Evolutionary conservation across 35 echinoderm and acorn worm species (phyloP).

Genomic region (Patiria miniata): DNA sequence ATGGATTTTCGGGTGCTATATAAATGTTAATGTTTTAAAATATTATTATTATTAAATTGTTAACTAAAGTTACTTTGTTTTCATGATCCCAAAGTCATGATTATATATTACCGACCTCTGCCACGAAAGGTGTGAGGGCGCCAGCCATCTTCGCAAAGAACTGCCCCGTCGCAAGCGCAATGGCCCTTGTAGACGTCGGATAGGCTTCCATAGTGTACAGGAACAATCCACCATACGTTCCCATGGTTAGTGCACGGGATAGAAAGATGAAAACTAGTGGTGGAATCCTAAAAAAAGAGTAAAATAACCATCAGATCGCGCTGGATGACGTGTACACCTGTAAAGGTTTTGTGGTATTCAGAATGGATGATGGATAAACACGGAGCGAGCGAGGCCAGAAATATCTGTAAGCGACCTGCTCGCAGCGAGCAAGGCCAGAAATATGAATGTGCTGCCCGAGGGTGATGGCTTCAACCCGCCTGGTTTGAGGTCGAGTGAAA

Average conservation of each 20-base stretch:
- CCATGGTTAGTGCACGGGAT: constrained; percentile 61
- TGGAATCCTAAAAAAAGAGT: constrained; percentile 44
- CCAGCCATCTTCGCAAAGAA: constrained; percentile 82
- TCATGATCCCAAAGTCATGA: neutral
- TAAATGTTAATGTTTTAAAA: no score
- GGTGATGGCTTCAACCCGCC: no score
- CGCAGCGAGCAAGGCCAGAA: no score
- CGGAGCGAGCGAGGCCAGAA: no score
- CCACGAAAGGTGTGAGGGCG: constrained; percentile 71
- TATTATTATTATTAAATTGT: neutral
- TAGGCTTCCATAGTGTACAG: constrained; percentile 81
- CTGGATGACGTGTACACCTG: no score
- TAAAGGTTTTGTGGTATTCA: no score
- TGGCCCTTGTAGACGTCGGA: constrained; percentile 70
- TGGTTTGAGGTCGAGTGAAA: no score
- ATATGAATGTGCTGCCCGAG: no score
- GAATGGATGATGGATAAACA: no score
- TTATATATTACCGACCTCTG: constrained; percentile 54
- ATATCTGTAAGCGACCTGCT: no score
- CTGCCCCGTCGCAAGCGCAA: constrained; percentile 68
- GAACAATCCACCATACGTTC: constrained; percentile 77
- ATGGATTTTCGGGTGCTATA: no score
- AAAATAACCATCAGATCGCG: neutral
- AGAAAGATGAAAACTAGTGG: constrained; percentile 68
- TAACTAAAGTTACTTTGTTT: neutral